phyloP scores from a whole-genome alignment of 1,140 invertebrate species.

The Potamilus streckersoni region DNA sequence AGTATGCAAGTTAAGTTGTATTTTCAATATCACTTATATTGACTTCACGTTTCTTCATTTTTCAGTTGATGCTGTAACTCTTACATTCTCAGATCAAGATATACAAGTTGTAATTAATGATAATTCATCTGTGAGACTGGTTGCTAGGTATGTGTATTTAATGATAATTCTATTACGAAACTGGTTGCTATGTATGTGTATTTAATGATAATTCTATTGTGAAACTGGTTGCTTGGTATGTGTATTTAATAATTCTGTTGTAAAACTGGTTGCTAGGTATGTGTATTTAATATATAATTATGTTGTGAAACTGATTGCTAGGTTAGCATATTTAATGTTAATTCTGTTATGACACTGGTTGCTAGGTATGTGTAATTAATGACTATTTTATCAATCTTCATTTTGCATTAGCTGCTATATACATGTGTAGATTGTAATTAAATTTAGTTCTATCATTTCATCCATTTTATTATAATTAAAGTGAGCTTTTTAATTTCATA shows the following conservation, averaged over 20 bases:
- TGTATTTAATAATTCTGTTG: background rate
- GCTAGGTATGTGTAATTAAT: slow-evolving; percentile 6
- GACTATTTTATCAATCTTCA: background rate
- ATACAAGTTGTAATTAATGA: slow-evolving; percentile 22
- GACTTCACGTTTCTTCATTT: background rate
- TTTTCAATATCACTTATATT: no score
- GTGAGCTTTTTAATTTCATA: no score
- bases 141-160: slow-evolving; percentile 17
- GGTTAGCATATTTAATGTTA: background rate
- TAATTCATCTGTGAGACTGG: slow-evolving; percentile 11
- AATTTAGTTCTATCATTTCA: no score
- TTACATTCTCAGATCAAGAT: slow-evolving; percentile 26
- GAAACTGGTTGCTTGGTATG: background rate
- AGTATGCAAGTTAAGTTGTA: no score
- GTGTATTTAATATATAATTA: background rate
- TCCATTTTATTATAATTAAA: no score
- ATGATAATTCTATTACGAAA: slow-evolving; percentile 3
- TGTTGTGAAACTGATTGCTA: background rate
- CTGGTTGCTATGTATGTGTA: slow-evolving; percentile 22
- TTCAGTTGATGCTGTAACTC: slow-evolving; percentile 8
- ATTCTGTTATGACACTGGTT: background rate
- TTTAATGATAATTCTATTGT: background rate
- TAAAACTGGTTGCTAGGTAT: background rate
- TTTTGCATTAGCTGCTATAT: slow-evolving; percentile 15
- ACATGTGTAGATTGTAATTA: background rate